Evolutionary conservation across 2,797 vertebrate genomes (phyloP), one percentile per base, ranked within the genome.

Genomic region (Danio albolineatus): DNA sequence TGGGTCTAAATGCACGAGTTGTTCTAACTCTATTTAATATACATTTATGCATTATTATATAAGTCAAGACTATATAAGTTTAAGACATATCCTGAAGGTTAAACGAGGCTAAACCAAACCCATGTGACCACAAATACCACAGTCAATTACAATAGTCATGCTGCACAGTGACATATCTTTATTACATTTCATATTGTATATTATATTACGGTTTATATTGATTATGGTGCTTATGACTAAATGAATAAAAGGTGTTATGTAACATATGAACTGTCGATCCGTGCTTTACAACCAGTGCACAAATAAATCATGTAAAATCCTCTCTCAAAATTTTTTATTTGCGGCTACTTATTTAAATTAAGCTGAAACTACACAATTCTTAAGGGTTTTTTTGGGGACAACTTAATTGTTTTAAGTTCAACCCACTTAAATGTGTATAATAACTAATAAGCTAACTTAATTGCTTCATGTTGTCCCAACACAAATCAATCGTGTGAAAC

Each of bases 21-120:
- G n/a, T n/a, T n/a, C 46, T 28, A 48, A 7, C 48, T 59, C 10
- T 56, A 69, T 54, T 62, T 73, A 69, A 82, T 59, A 8, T 36
- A 36, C 59, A 36, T 16, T 7, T 16, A 16, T n/a, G n/a, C n/a
- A n/a, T n/a, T n/a, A n/a, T n/a, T n/a, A n/a, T n/a, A n/a, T n/a
- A n/a, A n/a, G n/a, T n/a, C n/a, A n/a, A n/a, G n/a, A n/a, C n/a
- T n/a, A n/a, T n/a, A n/a, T 65, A 46, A 14, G 17, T n/a, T 14
- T 8, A 49, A 36, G 13, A 6, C 19, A 1, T 13, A 36, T 16
- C 19, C 21, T 0, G 44, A 36, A n/a, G 65, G 21, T 67, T 67
- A 49, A 51, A 36, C 21, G 10, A 69, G 5, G 5, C 28, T 17
- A 69, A n/a, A 69, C 16, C 28, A 51, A 69, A 69, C 14, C 28